Evolutionary conservation across 1,140 invertebrate genomes (phyloP).

Genomic region (Helicoverpa armigera): DNA sequence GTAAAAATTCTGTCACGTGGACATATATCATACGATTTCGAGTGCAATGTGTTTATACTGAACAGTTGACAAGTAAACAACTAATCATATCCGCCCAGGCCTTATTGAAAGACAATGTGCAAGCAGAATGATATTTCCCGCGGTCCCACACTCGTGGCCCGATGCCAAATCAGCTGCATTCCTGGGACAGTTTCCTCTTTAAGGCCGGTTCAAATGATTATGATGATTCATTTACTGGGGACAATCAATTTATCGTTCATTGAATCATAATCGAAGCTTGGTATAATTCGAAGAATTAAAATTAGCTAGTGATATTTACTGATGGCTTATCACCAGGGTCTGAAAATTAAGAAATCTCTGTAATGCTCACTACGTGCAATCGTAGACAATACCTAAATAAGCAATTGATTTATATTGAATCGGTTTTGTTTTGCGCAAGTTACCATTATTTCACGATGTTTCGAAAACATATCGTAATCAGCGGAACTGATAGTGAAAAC

Average conservation of each 20-base stretch:
- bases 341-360: no score
- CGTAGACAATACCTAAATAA: no score
- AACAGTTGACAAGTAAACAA: slow-evolving; percentile 31
- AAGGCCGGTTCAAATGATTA: slow-evolving; percentile 55
- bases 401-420: neutral
- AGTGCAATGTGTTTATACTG: slow-evolving; percentile 30
- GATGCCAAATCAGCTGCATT: slow-evolving; percentile 71
- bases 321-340: no score
- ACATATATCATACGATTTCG: neutral
- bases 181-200: slow-evolving; percentile 63
- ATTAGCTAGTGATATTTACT: no score
- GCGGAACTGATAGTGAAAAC: neutral
- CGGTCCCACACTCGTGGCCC: slow-evolving; percentile 60
- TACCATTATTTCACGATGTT: neutral
- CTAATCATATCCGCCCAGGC: slow-evolving; percentile 38
- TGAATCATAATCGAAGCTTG: neutral
- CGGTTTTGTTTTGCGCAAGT: neutral
- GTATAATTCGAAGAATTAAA: no score
- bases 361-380: no score
- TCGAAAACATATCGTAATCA: slow-evolving; percentile 19
- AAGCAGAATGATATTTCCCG: slow-evolving; percentile 65
- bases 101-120: slow-evolving; percentile 42
- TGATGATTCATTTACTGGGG: slow-evolving; percentile 43
- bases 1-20: slow-evolving; percentile 6
- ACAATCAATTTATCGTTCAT: slow-evolving; percentile 12